Evolutionary conservation across 2,797 vertebrate genomes (phyloP), one percentile per base, ranked within the genome.

Genomic region (Danionella dracula): DNA sequence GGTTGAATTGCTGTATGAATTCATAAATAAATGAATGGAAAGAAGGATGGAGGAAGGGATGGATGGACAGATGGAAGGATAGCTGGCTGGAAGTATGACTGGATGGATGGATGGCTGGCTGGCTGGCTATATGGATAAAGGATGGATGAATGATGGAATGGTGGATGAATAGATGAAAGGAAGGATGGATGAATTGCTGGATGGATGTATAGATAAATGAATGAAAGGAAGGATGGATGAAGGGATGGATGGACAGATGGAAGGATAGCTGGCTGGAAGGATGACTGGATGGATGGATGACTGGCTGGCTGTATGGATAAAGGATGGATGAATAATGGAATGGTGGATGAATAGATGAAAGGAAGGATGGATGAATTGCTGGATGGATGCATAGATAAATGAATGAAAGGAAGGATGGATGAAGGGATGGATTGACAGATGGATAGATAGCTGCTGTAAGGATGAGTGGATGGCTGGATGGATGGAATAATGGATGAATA

Each of bases 161-260:
- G n/a, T n/a, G n/a, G n/a, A n/a, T n/a, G n/a, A n/a, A 53, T 7
- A 17, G 23, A 54, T 16, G 11, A 12, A 17, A 2, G 48, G 1
- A 40, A 1, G 45, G 19, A 54, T 27, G 11, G 5, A 27, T 15
- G 29, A 56, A 57, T 10, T 16, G 32, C 70, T 27, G 1, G 42
- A 58, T n/a, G 42, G 61, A 59, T 7, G 23, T 55, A 67, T 12
- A 40, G 44, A 46, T 11, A 46, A 11, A 46, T 11, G n/a, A 12
- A 20, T 23, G n/a, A 10, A 46, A 10, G n/a, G 17, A 46, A 7
- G 4, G 44, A 12, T 21, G 8, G 44, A 46, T n/a, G n/a, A n/a
- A n/a, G 19, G 11, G 42, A 45, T 11, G 19, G 19, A 45, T 21
- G 19, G 11, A 21, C 1, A 5, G 44, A 46, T 46, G 10, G 12